Conservation (phyloP, 2,888 invertebrate genomes). For the Odiellus spinosus region DNA sequence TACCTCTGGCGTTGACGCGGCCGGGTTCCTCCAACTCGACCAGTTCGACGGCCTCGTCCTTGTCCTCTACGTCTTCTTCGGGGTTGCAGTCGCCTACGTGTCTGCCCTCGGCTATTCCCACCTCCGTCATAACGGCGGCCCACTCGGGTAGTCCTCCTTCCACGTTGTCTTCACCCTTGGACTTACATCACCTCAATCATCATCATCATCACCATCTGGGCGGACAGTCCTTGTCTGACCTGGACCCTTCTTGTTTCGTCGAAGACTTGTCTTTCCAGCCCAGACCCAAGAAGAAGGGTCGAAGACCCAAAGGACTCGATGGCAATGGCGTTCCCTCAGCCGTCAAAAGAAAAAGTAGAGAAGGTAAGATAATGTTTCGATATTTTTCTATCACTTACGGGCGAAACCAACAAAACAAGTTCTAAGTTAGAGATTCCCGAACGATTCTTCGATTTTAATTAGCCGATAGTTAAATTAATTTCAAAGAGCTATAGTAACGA, state of each 20-base stretch:
- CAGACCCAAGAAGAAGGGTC: conserved; percentile 37
- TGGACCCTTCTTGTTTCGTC: conserved; percentile 74
- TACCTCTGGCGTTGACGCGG: no score
- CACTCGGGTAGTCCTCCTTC: conserved; percentile 24
- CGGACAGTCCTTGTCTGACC: conserved; percentile 38
- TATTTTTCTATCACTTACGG: no score
- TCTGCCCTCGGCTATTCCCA: conserved; percentile 20
- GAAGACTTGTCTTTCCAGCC: conserved; percentile 57
- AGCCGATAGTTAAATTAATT: no score
- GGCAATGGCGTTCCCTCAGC: conserved; percentile 38
- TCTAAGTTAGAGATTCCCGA: no score
- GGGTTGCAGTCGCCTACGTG: conserved; percentile 11
- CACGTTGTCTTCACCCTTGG: background rate
- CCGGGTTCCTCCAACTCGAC: background rate
- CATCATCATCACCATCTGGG: no score
- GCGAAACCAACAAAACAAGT: no score
- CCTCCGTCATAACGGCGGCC: conserved; percentile 49
- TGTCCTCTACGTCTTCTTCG: conserved; percentile 5
- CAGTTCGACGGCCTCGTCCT: conserved; percentile 10
- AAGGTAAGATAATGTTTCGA: conserved; percentile 37
- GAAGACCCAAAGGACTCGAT: background rate
- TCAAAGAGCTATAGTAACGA: no score
- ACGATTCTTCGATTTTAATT: no score
- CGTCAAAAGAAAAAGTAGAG: conserved; percentile 80
- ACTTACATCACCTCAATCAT: no score